Percentiles rank a stretch among this genome's conserved stretches.
phyloP scores from a whole-genome alignment of 2,888 invertebrate genomes.

The Calliscelio sp. region DNA sequence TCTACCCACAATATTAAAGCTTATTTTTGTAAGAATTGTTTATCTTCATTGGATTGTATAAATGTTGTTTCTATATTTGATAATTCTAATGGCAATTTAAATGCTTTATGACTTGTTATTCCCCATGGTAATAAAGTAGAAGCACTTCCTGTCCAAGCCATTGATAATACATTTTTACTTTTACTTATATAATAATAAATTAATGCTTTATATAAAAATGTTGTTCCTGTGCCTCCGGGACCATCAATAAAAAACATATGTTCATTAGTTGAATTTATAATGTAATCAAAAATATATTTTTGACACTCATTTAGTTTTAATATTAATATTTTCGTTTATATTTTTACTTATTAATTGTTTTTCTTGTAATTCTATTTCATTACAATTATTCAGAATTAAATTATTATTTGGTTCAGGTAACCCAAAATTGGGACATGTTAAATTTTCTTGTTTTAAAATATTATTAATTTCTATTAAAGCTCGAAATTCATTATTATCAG shows the following conservation, averaged over 20 bases:
- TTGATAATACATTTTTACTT: slow-evolving; percentile 12
- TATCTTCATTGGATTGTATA: slow-evolving; percentile 15
- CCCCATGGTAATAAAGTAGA: slow-evolving; percentile 23
- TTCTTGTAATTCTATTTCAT: not conserved
- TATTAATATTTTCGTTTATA: too few species aligned
- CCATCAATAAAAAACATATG: slow-evolving; percentile 36
- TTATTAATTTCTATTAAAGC: slow-evolving; percentile 9
- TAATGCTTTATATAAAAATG: slow-evolving; percentile 36
- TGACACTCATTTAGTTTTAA: not conserved
- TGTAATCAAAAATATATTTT: slow-evolving; percentile 12
- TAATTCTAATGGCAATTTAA: slow-evolving; percentile 26
- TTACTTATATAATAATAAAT: slow-evolving; percentile 16
- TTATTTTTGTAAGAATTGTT: too few species aligned
- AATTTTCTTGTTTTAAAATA: slow-evolving; percentile 29
- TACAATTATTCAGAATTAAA: not conserved
- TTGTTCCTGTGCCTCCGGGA: slow-evolving; percentile 36
- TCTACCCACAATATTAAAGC: not conserved
- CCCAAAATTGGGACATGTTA: slow-evolving; percentile 31
- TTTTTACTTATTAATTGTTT: not conserved
- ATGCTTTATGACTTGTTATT: slow-evolving; percentile 22
- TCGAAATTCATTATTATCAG: not conserved
- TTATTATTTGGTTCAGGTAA: slow-evolving; percentile 20
- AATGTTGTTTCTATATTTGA: not conserved
- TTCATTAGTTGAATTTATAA: not conserved
- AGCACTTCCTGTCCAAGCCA: slow-evolving; percentile 29